Evolutionary conservation across 2,113 vertebrate genomes (phyloP).

Genomic region (Eptesicus fuscus): DNA sequence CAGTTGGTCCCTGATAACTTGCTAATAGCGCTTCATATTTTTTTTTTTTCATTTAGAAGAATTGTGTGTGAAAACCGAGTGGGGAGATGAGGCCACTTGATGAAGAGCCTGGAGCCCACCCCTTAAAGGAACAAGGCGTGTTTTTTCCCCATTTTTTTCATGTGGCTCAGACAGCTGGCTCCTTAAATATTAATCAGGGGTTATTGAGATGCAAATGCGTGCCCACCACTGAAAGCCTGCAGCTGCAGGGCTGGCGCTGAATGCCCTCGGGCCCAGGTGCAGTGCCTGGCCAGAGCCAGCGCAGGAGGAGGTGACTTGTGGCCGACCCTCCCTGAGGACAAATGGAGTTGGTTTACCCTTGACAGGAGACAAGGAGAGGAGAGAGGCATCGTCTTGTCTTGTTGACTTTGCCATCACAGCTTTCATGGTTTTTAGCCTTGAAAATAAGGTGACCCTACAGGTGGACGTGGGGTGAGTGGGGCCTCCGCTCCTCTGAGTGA

Average conservation of each 20-base stretch:
- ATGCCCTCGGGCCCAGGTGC: conserved; percentile 60
- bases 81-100: conserved; percentile 51
- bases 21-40: conserved; percentile 54
- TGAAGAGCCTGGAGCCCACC: conserved; percentile 70
- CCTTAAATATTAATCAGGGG: conserved; percentile 84
- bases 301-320: conserved; percentile 9
- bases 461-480: neutral
- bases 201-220: conserved; percentile 83
- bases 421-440: conserved; percentile 54
- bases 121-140: conserved; percentile 71
- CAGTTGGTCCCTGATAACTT: conserved; percentile 70
- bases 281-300: neutral
- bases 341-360: neutral
- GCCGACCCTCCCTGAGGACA: conserved; percentile 43
- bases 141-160: conserved; percentile 61
- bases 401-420: neutral
- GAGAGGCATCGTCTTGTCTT: conserved; percentile 14
- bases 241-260: conserved; percentile 78
- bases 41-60: conserved; percentile 39
- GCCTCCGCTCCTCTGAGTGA: accelerated
- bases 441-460: neutral
- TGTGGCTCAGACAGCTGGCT: conserved; percentile 81
- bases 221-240: conserved; percentile 73
- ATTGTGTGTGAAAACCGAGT: neutral
- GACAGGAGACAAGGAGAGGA: neutral